phyloP scores from a whole-genome alignment of 2,113 vertebrate genomes.

The Tricholaema leucomelas region DNA sequence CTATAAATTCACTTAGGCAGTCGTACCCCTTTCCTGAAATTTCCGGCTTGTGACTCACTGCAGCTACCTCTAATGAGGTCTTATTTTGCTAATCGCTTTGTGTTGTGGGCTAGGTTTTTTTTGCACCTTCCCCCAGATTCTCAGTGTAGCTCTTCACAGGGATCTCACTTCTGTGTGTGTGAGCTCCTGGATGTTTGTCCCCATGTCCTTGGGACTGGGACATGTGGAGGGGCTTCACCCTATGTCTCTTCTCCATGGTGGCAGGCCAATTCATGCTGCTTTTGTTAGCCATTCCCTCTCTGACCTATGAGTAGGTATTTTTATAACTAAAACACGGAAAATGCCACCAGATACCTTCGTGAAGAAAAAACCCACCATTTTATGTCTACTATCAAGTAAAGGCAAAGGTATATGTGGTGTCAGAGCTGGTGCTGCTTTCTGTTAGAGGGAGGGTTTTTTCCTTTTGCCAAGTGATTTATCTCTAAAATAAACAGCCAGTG shows the following conservation, averaged over 20 bases:
- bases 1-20: background rate
- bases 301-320: background rate
- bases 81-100: background rate
- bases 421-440: background rate
- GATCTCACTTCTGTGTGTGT: rapidly evolving
- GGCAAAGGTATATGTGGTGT: background rate
- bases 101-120: background rate
- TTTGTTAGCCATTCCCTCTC: background rate
- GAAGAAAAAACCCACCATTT: too few relatives aligned
- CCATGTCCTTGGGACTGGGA: background rate
- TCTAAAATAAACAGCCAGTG: conserved; percentile 31
- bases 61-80: background rate
- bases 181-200: rapidly evolving
- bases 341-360: background rate
- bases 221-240: rapidly evolving
- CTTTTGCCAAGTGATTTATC: conserved; percentile 14
- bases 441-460: background rate
- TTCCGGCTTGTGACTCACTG: background rate
- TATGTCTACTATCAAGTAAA: background rate
- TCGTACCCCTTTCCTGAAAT: background rate
- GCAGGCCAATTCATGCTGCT: background rate
- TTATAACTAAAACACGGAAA: background rate
- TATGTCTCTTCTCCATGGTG: rapidly evolving
- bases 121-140: background rate
- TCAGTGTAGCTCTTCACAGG: background rate